Percentiles rank a stretch among this genome's conserved stretches.
These are phyloP conservation scores for Pollenia labialis DNA, from an alignment of 2,888 invertebrate species.

Conservation along the genomic window DNA sequence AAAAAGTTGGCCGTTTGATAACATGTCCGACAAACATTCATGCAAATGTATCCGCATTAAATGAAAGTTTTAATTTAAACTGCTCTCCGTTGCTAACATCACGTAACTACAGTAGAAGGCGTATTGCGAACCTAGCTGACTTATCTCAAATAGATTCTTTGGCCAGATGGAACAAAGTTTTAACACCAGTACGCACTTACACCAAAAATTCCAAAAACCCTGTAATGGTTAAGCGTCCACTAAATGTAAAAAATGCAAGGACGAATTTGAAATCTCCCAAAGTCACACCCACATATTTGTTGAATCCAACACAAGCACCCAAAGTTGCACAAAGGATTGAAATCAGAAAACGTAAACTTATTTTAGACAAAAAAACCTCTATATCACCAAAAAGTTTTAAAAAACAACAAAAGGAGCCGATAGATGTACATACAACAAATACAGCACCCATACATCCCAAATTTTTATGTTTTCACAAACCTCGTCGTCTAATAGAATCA, in stretches of 20 bases:
- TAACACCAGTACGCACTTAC: constrained; percentile 79
- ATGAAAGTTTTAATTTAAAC: constrained; percentile 55
- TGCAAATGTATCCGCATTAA: constrained; percentile 20
- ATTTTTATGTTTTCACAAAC: constrained; percentile 8
- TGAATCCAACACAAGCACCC: constrained; percentile 73
- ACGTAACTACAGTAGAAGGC: not conserved
- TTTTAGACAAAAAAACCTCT: constrained; percentile 76
- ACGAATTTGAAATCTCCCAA: constrained; percentile 23
- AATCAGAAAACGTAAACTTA: constrained; percentile 77
- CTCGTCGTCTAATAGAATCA: constrained; percentile 12
- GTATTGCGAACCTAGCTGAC: not conserved
- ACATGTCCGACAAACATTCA: not conserved
- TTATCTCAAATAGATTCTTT: constrained; percentile 28
- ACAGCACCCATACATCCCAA: not conserved
- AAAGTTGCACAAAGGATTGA: constrained; percentile 74
- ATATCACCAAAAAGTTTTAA: constrained; percentile 74
- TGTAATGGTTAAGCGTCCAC: constrained; percentile 2
- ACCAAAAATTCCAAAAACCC: constrained; percentile 69
- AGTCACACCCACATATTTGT: constrained; percentile 66
- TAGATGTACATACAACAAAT: constrained; percentile 6
- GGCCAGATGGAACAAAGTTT: constrained; percentile 76
- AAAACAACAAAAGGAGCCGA: constrained; percentile 66
- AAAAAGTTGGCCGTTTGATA: constrained; percentile 63
- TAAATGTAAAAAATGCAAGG: not conserved
- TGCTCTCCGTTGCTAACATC: constrained; percentile 43